Conservation (phyloP, 2,888 invertebrate species). For the Boloria euphrosyne region DNA sequence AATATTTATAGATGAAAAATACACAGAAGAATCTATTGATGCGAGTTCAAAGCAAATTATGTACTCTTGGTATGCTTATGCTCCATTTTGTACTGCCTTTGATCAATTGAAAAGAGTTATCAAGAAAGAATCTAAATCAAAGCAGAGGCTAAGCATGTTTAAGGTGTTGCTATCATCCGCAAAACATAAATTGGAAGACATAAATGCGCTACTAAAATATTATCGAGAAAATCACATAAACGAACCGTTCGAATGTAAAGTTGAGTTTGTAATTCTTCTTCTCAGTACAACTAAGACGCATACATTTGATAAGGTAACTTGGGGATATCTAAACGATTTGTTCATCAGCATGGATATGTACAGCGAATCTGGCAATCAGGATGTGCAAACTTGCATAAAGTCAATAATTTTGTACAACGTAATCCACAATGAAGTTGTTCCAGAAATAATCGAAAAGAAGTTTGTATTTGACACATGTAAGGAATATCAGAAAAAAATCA, state of each 20-base stretch:
- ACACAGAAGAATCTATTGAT: slow-evolving; percentile 38
- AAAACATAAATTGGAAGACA: slow-evolving; percentile 45
- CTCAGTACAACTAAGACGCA: slow-evolving; percentile 47
- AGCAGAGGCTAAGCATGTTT: slow-evolving; percentile 52
- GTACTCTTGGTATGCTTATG: slow-evolving; percentile 60
- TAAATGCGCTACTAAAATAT: slow-evolving; percentile 53
- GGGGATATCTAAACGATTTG: slow-evolving; percentile 57
- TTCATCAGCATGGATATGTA: slow-evolving; percentile 56
- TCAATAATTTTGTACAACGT: slow-evolving; percentile 53
- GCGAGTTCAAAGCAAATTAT: slow-evolving; percentile 25
- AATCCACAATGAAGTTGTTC: slow-evolving; percentile 49
- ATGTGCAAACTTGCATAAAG: slow-evolving; percentile 53
- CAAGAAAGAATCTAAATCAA: slow-evolving; percentile 53
- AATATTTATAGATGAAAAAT: slow-evolving; percentile 54
- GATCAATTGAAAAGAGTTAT: slow-evolving; percentile 57
- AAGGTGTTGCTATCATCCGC: slow-evolving; percentile 52
- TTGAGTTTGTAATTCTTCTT: slow-evolving; percentile 50
- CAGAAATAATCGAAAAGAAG: slow-evolving; percentile 54
- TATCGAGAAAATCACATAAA: slow-evolving; percentile 56
- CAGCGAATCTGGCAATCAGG: slow-evolving; percentile 45
- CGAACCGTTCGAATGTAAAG: slow-evolving; percentile 48
- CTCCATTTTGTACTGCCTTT: slow-evolving; percentile 59
- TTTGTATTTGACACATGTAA: slow-evolving; percentile 51
- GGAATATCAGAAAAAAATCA: slow-evolving; percentile 47
- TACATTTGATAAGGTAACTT: slow-evolving; percentile 53